A percentile compares a stretch with the other conserved stretches of the same genome.
Conservation (phyloP, 2,888 invertebrate species). For the Strigamia transsilvanica region DNA sequence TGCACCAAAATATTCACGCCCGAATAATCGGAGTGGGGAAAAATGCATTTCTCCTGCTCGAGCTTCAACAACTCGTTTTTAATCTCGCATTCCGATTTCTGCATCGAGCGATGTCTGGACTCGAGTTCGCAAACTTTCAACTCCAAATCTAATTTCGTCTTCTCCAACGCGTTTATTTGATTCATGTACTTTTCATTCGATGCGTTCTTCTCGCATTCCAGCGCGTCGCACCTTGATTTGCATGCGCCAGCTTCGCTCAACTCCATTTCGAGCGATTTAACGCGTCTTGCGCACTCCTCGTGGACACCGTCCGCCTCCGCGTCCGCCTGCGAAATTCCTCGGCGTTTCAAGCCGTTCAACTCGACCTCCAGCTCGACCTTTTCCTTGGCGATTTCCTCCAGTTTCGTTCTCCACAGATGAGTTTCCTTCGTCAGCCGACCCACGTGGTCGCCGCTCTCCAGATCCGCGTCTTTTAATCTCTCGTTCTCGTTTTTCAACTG, state of each 20-base stretch:
- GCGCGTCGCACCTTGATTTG: background rate
- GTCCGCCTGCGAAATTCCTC: background rate
- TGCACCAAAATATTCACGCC: background rate
- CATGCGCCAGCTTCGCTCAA: background rate
- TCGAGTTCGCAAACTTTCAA: background rate
- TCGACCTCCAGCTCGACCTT: background rate
- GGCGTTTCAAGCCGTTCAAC: background rate
- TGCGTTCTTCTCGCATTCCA: background rate
- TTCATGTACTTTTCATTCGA: conserved; percentile 23
- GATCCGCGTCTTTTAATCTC: background rate
- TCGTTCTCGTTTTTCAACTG: conserved; percentile 44
- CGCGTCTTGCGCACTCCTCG: background rate
- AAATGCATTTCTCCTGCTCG: background rate
- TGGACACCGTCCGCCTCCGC: background rate
- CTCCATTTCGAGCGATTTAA: background rate
- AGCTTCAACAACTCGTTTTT: conserved; percentile 16
- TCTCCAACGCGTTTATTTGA: conserved; percentile 5
- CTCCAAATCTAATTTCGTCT: conserved; percentile 27
- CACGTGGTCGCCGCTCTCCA: background rate
- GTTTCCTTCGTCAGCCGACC: background rate
- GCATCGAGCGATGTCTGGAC: background rate
- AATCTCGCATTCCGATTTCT: background rate
- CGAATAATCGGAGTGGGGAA: background rate
- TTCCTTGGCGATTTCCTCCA: background rate
- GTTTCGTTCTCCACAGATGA: background rate